Evolutionary conservation across 1,140 invertebrate species (phyloP).

Genomic region (Agrypnia vestita): DNA sequence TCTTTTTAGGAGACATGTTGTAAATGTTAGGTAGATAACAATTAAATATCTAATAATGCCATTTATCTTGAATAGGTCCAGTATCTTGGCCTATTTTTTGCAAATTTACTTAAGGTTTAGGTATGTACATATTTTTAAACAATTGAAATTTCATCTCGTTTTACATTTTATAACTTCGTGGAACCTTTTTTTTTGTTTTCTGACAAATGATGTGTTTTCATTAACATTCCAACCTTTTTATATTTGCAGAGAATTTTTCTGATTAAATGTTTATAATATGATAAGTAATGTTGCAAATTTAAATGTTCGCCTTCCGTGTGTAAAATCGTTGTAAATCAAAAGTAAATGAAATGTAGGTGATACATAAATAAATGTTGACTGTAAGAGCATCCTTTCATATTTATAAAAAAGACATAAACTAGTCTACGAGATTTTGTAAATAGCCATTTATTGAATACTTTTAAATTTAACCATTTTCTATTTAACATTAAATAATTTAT

Average conservation of each 20-base stretch:
- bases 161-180: too few species aligned
- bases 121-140: too few species aligned
- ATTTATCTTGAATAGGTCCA: conserved; percentile 3
- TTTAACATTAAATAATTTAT: conserved; percentile 59
- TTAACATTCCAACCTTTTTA: too few species aligned
- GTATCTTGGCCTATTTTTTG: too few species aligned
- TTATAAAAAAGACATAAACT: conserved; percentile 42
- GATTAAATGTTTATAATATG: too few species aligned
- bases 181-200: too few species aligned
- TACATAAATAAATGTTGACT: conserved; percentile 18
- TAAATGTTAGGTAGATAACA: conserved; percentile 43
- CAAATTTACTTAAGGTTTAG: too few species aligned
- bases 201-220: too few species aligned
- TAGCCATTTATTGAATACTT: conserved; percentile 59
- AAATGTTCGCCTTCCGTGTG: conserved; percentile 46
- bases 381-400: conserved; percentile 14
- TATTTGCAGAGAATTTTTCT: too few species aligned
- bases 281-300: conserved; percentile 13
- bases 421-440: conserved; percentile 57
- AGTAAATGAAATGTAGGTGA: conserved; percentile 20
- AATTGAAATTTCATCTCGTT: too few species aligned
- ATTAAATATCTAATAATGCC: conserved; percentile 4
- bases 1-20: conserved; percentile 30
- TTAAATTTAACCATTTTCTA: conserved; percentile 57
- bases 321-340: conserved; percentile 17